Conservation (phyloP, 2,888 invertebrate genomes). For the Brachypterus glaber region DNA sequence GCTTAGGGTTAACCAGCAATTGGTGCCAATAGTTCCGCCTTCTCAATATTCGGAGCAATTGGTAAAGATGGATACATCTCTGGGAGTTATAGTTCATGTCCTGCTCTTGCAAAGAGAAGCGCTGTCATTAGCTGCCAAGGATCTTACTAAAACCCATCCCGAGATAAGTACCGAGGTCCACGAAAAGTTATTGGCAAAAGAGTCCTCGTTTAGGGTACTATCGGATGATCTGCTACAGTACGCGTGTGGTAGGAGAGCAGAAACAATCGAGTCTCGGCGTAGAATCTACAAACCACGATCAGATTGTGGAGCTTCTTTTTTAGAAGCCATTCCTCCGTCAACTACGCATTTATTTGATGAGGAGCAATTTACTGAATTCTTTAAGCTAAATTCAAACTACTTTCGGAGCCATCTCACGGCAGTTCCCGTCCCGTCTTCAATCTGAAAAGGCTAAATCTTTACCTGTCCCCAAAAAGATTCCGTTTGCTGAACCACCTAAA, state of each 20-base stretch:
- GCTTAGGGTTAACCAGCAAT: not conserved
- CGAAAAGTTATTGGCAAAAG: not conserved
- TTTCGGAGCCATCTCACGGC: too few species aligned
- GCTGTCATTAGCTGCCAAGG: not conserved
- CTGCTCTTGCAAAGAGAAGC: not conserved
- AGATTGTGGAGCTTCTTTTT: not conserved
- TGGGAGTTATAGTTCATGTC: not conserved
- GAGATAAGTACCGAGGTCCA: not conserved
- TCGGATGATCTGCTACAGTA: not conserved
- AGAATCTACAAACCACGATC: conserved; percentile 4
- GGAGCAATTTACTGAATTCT: not conserved
- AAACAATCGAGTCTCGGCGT: conserved; percentile 9
- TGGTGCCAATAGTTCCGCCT: not conserved
- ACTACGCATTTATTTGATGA: not conserved
- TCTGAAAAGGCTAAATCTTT: too few species aligned
- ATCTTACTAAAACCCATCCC: conserved; percentile 6
- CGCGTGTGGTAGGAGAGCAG: conserved; percentile 8
- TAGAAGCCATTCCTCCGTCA: not conserved
- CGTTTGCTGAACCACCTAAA: too few species aligned
- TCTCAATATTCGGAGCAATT: conserved; percentile 1
- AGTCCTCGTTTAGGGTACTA: not conserved
- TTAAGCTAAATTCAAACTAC: too few species aligned
- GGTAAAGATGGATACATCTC: not conserved
- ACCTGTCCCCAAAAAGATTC: too few species aligned
- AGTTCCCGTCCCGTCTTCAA: too few species aligned